Conservation (phyloP, 2,797 vertebrate species). For the Dromococcyx pavoninus region DNA sequence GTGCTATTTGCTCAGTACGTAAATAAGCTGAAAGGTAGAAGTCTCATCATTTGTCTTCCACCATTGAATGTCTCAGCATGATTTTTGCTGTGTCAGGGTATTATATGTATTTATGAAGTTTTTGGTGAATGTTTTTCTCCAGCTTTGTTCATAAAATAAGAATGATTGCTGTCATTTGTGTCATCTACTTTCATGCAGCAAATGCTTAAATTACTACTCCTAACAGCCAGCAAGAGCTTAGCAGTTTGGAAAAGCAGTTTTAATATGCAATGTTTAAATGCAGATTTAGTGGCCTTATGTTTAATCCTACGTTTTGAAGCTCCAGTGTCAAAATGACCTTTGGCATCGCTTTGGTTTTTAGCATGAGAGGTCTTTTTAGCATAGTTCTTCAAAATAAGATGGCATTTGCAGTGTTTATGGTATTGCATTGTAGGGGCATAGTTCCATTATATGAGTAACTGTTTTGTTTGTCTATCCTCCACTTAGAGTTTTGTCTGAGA, state of each 20-base stretch:
- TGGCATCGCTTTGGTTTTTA: constrained; percentile 1
- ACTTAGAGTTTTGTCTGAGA: not conserved
- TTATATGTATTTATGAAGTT: not conserved
- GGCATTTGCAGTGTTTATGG: not conserved
- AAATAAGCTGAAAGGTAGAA: not conserved
- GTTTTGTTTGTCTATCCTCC: not conserved
- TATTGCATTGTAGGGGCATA: not conserved
- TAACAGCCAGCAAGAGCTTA: constrained; percentile 39
- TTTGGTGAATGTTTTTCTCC: not conserved
- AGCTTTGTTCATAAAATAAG: not conserved
- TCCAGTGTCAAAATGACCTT: constrained; percentile 40
- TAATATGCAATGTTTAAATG: constrained; percentile 37
- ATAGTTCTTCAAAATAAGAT: not conserved
- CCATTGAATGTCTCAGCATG: not conserved
- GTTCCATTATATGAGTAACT: not conserved
- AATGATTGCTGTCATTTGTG: not conserved
- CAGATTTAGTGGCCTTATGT: constrained; percentile 49
- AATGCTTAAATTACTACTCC: constrained; percentile 15
- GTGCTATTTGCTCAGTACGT: not conserved
- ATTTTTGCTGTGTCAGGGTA: not conserved
- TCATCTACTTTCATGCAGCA: not conserved
- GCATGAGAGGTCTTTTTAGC: not conserved
- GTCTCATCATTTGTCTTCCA: not conserved
- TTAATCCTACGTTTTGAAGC: constrained; percentile 51
- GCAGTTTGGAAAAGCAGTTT: constrained; percentile 54